Conservation (phyloP, 2,113 vertebrate genomes). For the Piprites chloris region DNA sequence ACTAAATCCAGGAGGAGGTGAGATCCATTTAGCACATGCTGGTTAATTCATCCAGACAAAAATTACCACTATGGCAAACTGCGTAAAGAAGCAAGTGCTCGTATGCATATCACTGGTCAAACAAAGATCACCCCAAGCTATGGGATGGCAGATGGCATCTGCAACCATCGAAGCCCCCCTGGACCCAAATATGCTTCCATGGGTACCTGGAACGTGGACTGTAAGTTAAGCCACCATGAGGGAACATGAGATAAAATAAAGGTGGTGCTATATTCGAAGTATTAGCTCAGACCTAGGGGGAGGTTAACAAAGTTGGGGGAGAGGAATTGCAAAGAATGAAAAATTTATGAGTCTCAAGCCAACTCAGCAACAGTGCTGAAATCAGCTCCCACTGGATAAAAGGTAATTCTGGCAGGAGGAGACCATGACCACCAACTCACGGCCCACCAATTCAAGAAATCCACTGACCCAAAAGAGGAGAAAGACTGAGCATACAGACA, state of each 20-base stretch:
- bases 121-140: neutral
- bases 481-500: neutral
- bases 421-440: neutral
- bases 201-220: neutral
- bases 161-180: fast-evolving
- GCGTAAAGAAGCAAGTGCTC: neutral
- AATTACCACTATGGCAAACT: neutral
- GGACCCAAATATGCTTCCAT: fast-evolving
- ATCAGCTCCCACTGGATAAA: neutral
- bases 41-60: neutral
- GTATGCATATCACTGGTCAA: neutral
- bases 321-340: neutral
- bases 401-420: neutral
- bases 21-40: neutral
- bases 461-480: neutral
- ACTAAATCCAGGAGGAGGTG: neutral
- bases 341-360: neutral
- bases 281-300: neutral
- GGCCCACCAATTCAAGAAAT: neutral
- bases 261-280: neutral
- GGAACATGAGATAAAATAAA: neutral
- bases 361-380: neutral
- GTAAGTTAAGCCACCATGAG: neutral
- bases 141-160: neutral
- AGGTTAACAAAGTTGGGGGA: neutral